Percentiles rank a stretch among this genome's conserved stretches.
phyloP scores from a whole-genome alignment of 1,140 invertebrate genomes.

The Sesamia nonagrioides region DNA sequence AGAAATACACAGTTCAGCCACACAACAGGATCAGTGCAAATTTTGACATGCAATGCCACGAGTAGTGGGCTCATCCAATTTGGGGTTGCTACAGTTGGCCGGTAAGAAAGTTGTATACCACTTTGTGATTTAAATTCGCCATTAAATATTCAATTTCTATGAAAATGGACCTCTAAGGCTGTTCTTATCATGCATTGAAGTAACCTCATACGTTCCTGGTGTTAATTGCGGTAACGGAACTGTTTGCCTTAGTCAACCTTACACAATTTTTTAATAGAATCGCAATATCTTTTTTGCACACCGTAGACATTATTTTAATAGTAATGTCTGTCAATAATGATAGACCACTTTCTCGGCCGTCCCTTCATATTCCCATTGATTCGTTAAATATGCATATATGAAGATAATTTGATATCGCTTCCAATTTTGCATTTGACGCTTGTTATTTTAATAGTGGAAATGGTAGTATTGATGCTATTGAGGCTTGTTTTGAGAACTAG shows the following conservation, averaged over 20 bases:
- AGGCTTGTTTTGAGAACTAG: not conserved
- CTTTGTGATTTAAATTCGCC: not conserved
- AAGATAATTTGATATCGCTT: not conserved
- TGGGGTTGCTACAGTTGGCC: not conserved
- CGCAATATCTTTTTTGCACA: too few relatives aligned
- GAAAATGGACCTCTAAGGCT: too few relatives aligned
- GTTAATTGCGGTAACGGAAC: too few relatives aligned
- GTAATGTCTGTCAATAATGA: not conserved
- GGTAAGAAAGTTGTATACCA: not conserved
- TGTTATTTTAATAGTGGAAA: not conserved
- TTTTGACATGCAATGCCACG: constrained; percentile 28
- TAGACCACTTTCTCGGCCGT: not conserved
- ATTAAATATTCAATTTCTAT: too few relatives aligned
- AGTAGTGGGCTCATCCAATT: not conserved
- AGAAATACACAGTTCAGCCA: constrained; percentile 62
- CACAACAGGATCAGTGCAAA: constrained; percentile 48
- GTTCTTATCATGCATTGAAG: too few relatives aligned
- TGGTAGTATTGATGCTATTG: not conserved
- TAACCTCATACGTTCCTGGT: too few relatives aligned
- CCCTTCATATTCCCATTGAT: not conserved
- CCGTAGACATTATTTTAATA: too few relatives aligned
- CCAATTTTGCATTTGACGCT: not conserved
- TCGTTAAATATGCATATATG: not conserved
- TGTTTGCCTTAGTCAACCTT: too few relatives aligned
- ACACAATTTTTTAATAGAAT: too few relatives aligned